Percentiles rank a stretch among this genome's conserved stretches.
These are phyloP conservation scores for Amblyjoppa proteus DNA, from an alignment of 2,888 invertebrate genomes.

Conservation along the genomic window DNA sequence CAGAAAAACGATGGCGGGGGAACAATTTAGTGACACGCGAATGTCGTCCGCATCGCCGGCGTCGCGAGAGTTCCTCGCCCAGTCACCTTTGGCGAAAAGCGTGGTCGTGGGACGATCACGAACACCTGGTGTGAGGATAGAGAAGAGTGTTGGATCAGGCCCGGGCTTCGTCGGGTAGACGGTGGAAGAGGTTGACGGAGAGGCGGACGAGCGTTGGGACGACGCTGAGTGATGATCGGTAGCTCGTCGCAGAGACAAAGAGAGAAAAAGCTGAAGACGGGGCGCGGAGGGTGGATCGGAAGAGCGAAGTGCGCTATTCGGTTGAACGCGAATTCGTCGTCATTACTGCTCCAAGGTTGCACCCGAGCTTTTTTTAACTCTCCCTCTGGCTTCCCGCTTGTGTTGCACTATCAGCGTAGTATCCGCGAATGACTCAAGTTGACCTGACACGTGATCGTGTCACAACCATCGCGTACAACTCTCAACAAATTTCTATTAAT, in stretches of 20 bases:
- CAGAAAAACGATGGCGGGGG: background rate
- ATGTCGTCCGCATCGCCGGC: constrained; percentile 36
- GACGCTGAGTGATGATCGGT: constrained; percentile 82
- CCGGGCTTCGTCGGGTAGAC: constrained; percentile 41
- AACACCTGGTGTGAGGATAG: constrained; percentile 59
- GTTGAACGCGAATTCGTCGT: constrained; percentile 57
- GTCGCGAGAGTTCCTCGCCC: constrained; percentile 30
- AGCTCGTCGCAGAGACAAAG: constrained; percentile 74
- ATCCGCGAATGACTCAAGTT: background rate
- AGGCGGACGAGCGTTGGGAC: constrained; percentile 75
- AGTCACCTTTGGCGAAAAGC: constrained; percentile 47
- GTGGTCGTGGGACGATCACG: constrained; percentile 56
- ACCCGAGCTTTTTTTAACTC: background rate
- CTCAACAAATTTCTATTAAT: too few relatives aligned
- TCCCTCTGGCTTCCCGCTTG: background rate
- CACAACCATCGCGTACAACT: too few relatives aligned
- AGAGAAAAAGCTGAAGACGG: constrained; percentile 62
- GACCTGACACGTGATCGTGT: too few relatives aligned
- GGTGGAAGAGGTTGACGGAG: constrained; percentile 72
- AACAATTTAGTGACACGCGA: constrained; percentile 62
- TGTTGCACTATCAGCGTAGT: background rate
- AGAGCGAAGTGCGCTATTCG: constrained; percentile 66
- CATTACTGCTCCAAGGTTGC: constrained; percentile 29
- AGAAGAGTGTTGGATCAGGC: constrained; percentile 47
- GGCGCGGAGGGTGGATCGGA: constrained; percentile 60